A percentile compares a stretch with the other conserved stretches of the same genome.
These are phyloP conservation scores for Pseudoips prasinana DNA, from an alignment of 2,888 invertebrate species.

Conservation along the genomic window DNA sequence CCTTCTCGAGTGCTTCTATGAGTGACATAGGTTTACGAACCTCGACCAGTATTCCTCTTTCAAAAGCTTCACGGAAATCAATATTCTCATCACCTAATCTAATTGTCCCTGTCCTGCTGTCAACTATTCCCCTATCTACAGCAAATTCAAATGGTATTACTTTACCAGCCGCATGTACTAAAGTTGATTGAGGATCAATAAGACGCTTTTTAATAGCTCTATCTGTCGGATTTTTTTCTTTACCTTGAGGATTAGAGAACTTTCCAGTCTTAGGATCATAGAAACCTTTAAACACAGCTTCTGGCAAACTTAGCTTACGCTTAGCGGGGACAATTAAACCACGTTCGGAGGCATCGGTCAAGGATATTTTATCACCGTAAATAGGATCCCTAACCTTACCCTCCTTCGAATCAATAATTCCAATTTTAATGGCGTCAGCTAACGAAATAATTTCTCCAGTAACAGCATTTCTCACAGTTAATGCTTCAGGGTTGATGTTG, in stretches of 20 bases:
- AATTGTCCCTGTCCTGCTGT: constrained; percentile 88
- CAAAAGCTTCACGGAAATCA: constrained; percentile 92
- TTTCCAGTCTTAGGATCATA: constrained; percentile 93
- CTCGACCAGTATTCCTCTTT: constrained; percentile 91
- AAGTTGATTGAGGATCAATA: constrained; percentile 92
- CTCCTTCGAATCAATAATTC: constrained; percentile 89
- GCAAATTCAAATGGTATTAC: constrained; percentile 92
- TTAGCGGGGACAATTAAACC: constrained; percentile 92
- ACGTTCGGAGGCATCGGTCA: constrained; percentile 92
- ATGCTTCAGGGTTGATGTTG: constrained; percentile 88
- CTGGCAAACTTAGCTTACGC: constrained; percentile 91
- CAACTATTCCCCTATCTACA: constrained; percentile 88
- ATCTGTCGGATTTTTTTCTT: constrained; percentile 90
- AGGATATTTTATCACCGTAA: constrained; percentile 87
- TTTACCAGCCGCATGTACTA: constrained; percentile 91
- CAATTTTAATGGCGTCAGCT: constrained; percentile 88
- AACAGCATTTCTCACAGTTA: constrained; percentile 90
- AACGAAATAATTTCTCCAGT: constrained; percentile 91
- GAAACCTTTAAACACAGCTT: constrained; percentile 95
- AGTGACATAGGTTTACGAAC: constrained; percentile 90
- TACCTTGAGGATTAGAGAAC: constrained; percentile 90
- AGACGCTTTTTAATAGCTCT: constrained; percentile 92
- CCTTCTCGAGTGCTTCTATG: constrained; percentile 91
- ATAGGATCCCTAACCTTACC: constrained; percentile 91
- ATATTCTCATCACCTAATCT: constrained; percentile 83